Conservation (phyloP, 2,888 invertebrate genomes). For the Acrocyrtus sp. region DNA sequence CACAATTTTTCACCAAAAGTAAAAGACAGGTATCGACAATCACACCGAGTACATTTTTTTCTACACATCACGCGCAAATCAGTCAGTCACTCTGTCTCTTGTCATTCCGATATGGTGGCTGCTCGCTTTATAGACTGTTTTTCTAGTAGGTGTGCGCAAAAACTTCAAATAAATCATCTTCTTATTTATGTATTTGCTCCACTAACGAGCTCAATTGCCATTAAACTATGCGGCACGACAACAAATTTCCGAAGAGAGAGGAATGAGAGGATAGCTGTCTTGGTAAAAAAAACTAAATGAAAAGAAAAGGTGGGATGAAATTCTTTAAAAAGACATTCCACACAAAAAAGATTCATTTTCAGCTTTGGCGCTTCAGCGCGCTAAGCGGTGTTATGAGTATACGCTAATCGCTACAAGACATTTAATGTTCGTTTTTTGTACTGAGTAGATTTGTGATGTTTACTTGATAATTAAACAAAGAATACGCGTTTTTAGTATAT, state of each 20-base stretch:
- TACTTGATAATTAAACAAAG: too few species aligned
- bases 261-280: too few species aligned
- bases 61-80: too few species aligned
- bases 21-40: neutral
- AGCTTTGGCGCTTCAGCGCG: neutral
- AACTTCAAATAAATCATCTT: constrained; percentile 13
- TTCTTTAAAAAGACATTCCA: neutral
- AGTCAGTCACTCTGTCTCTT: too few species aligned
- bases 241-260: too few species aligned
- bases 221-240: neutral
- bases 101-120: too few species aligned
- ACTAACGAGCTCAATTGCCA: constrained; percentile 9
- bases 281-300: neutral
- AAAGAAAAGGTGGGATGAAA: neutral
- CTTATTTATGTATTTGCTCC: neutral
- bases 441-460: too few species aligned
- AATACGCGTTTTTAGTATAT: too few species aligned
- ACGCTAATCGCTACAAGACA: too few species aligned
- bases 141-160: constrained; percentile 22
- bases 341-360: neutral
- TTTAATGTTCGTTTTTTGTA: too few species aligned
- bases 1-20: neutral
- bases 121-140: constrained; percentile 12
- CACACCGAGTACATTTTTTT: neutral
- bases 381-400: neutral